phyloP scores from a whole-genome alignment of 2,797 vertebrate species.

The Micromesistius poutassou region DNA sequence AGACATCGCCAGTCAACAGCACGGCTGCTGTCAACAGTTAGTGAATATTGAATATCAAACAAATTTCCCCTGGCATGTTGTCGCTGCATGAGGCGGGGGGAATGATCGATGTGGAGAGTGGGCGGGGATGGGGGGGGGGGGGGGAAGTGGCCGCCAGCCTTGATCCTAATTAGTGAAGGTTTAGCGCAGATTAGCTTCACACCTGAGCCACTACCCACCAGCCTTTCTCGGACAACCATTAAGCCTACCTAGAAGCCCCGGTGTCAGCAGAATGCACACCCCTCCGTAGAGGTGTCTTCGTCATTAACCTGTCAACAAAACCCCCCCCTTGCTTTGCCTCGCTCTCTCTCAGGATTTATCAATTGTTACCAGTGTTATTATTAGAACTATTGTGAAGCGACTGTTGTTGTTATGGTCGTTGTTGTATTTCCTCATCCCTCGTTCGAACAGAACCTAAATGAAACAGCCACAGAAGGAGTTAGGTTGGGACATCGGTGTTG shows the following conservation, averaged over 20 bases:
- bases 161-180: conserved; percentile 66
- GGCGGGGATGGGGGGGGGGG: background rate
- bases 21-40: background rate
- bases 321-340: background rate
- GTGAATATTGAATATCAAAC: background rate
- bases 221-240: conserved; percentile 55
- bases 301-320: background rate
- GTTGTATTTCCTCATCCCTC: no score
- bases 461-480: background rate
- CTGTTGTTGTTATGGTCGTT: background rate
- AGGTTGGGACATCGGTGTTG: background rate
- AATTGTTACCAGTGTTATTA: background rate
- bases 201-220: conserved; percentile 55
- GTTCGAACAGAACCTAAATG: background rate
- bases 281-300: conserved; percentile 8
- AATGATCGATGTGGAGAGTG: background rate
- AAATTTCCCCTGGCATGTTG: conserved; percentile 21
- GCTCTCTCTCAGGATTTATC: background rate
- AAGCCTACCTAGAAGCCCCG: conserved; percentile 27
- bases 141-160: conserved; percentile 55
- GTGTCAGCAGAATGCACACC: conserved; percentile 33
- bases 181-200: conserved; percentile 63
- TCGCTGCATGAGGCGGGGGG: conserved; percentile 39
- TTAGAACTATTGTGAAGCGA: background rate
- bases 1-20: background rate